Base-by-base conservation (phyloP, 2,113 vertebrate species). In the Xyrauchen texanus region DNA sequence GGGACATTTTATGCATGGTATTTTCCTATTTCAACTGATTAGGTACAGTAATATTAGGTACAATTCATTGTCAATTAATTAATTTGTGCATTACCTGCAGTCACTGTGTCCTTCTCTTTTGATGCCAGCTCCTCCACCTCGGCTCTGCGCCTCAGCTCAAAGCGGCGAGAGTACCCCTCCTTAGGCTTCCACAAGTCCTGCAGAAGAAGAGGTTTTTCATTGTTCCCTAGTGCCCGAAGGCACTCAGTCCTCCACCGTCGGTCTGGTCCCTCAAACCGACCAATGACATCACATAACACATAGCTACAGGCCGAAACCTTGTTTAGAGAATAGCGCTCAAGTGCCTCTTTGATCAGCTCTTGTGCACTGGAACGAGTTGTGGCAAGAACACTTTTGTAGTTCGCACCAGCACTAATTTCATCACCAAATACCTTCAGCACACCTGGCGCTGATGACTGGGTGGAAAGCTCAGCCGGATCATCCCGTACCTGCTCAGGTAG, bases 331-430 rank as follows among this genome's bases (percentile, higher is more conserved):
- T 99, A 98, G 10, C 97, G 95, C 55, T 98, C 97, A 44, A 99
- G 93, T 0, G 97, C 97, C 86, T 97, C 97, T 82, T 95, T 96
- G 83, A 97, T 94, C 86, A 99, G 93, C 87, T 99, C 97, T 80
- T 86, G 94, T 0, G 97, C 94, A 0, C 95, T 96, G 0, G 97
- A 98, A 65, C 90, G 91, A 0, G 93, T 93, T 0, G 96, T 98
- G 57, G 97, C 97, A 89, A 99, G 87, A 69, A 98, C 96, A 0
- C 96, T 98, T 89, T 99, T 99, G 88, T 99, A 99, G 92, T 99
- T 97, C 78, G 97, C 94, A 46, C 97, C 97, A 0, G 90, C 88
- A 0, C 95, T 95, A 81, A 99, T 96, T 77, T 96, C 96, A 69
- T 95, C 95, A 0, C 97, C 96, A 0, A 99, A 99, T 77, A 99